A percentile compares a stretch with the other conserved stretches of the same genome.
Evolutionary conservation across 2,797 vertebrate species (phyloP).

Genomic region (Allobates femoralis): DNA sequence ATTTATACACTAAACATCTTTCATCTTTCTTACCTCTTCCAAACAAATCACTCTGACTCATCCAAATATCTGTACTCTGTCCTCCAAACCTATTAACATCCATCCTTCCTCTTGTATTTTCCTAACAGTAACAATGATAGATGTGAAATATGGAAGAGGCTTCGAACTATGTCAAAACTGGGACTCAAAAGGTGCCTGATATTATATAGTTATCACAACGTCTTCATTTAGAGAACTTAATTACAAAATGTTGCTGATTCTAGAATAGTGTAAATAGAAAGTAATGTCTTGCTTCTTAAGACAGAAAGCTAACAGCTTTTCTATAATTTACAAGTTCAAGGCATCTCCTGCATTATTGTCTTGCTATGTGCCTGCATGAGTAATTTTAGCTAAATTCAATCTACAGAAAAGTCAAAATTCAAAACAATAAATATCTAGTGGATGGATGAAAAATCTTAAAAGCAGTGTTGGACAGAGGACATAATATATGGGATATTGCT

Average conservation of each 20-base stretch:
- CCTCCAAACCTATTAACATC: slow-evolving; percentile 22
- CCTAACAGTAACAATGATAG: slow-evolving; percentile 21
- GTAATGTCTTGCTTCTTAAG: neutral
- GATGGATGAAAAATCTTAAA: neutral
- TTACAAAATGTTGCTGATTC: neutral
- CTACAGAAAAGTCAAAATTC: no score
- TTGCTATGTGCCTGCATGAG: neutral
- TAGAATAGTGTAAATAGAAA: neutral
- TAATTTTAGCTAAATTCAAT: neutral
- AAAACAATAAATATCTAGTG: neutral
- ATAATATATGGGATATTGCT: no score
- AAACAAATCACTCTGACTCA: slow-evolving; percentile 28
- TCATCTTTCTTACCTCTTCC: slow-evolving; percentile 21
- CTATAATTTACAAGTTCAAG: neutral
- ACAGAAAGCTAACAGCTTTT: no score
- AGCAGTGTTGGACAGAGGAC: no score
- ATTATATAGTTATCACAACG: neutral
- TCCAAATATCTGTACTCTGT: slow-evolving; percentile 35
- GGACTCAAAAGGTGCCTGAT: neutral
- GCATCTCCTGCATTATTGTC: neutral
- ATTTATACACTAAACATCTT: slow-evolving; percentile 1
- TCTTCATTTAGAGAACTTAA: neutral
- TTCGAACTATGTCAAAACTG: neutral
- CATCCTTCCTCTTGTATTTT: slow-evolving; percentile 9
- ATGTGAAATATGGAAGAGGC: neutral